Conservation (phyloP, 2,888 invertebrate species). For the Ormyrus rosae region DNA sequence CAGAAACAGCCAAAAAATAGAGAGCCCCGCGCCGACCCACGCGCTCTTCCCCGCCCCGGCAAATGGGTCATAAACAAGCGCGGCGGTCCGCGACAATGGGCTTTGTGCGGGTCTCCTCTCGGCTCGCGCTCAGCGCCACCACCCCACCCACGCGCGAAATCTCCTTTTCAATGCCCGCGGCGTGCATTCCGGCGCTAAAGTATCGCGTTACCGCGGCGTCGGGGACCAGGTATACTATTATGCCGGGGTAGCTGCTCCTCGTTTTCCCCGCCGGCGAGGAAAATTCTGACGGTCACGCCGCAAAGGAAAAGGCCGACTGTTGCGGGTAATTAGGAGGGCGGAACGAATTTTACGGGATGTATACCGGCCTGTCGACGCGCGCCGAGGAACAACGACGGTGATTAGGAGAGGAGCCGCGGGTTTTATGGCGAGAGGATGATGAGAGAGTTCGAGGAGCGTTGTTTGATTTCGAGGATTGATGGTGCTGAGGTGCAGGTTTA, state of each 20-base stretch:
- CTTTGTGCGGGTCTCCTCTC: conserved; percentile 17
- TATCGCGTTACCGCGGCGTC: conserved; percentile 8
- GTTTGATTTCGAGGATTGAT: neutral
- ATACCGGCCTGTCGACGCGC: too few relatives aligned
- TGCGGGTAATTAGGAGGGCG: conserved; percentile 21
- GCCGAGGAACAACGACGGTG: conserved; percentile 2
- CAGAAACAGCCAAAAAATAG: neutral
- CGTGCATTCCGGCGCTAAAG: conserved; percentile 5
- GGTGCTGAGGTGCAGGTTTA: neutral
- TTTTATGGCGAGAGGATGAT: too few relatives aligned
- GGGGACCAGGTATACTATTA: conserved; percentile 1
- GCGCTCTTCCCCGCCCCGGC: neutral
- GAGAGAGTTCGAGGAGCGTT: neutral
- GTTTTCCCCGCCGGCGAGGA: neutral
- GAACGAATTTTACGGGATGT: neutral
- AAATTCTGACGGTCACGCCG: neutral
- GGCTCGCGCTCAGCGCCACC: neutral
- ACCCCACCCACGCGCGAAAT: conserved; percentile 34
- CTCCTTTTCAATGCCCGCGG: conserved; percentile 30
- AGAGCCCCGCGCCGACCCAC: neutral
- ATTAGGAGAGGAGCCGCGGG: neutral
- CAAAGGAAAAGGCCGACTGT: neutral
- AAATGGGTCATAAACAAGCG: conserved; percentile 24
- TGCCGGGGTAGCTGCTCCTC: neutral
- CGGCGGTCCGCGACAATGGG: conserved; percentile 30